phyloP scores from a whole-genome alignment of 2,113 vertebrate species.

The Mixornis gularis region DNA sequence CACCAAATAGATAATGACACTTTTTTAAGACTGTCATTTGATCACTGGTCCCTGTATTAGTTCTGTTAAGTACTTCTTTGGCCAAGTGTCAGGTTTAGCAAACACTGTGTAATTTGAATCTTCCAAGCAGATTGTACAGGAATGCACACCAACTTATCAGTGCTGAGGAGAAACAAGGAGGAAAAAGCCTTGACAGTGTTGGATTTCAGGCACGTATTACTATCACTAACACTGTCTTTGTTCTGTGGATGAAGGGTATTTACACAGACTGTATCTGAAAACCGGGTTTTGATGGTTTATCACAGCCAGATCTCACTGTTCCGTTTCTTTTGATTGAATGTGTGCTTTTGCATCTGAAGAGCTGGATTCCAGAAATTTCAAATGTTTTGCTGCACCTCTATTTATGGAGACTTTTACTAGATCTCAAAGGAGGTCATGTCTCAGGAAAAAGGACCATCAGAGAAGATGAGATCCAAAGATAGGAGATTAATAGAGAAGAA shows the following conservation, averaged over 20 bases:
- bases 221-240: background rate
- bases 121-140: slow-evolving; percentile 53
- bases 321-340: background rate
- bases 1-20: slow-evolving; percentile 60
- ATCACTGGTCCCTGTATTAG: slow-evolving; percentile 54
- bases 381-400: background rate
- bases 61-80: slow-evolving; percentile 62
- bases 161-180: background rate
- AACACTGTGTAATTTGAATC: slow-evolving; percentile 67
- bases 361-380: background rate
- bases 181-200: background rate
- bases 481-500: background rate
- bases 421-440: background rate
- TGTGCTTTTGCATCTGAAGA: background rate
- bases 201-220: slow-evolving; percentile 11
- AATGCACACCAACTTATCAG: slow-evolving; percentile 53
- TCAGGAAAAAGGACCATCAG: background rate
- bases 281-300: background rate
- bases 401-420: background rate
- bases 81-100: slow-evolving; percentile 61
- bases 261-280: background rate
- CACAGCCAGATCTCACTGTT: background rate
- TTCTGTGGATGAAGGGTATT: background rate
- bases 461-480: background rate
- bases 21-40: slow-evolving; percentile 61